phyloP scores from a whole-genome alignment of 2,888 invertebrate genomes.

The Xylota sylvarum region DNA sequence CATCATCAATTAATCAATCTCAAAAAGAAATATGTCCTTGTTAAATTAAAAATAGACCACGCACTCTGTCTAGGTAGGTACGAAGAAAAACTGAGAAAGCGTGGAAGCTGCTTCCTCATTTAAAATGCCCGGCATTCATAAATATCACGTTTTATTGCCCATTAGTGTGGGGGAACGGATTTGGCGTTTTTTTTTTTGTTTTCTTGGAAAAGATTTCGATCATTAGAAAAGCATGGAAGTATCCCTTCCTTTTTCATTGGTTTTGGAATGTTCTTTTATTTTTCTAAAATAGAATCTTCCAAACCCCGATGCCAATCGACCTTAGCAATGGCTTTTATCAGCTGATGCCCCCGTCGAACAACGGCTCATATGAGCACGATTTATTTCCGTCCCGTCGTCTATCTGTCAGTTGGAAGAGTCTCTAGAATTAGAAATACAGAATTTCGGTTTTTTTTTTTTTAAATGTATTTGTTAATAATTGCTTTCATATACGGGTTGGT shows the following conservation, averaged over 20 bases:
- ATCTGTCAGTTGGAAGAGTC: slow-evolving; percentile 21
- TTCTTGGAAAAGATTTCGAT: slow-evolving; percentile 16
- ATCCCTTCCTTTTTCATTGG: slow-evolving; percentile 23
- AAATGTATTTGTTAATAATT: slow-evolving; percentile 8
- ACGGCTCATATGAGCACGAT: neutral
- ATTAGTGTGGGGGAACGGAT: slow-evolving; percentile 31
- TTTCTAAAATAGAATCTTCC: slow-evolving; percentile 7
- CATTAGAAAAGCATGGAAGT: slow-evolving; percentile 10
- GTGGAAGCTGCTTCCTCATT: slow-evolving; percentile 30
- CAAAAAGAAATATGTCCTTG: slow-evolving; percentile 14
- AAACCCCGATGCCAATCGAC: slow-evolving; percentile 20
- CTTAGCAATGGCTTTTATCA: slow-evolving; percentile 26
- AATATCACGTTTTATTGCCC: slow-evolving; percentile 44
- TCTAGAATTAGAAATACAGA: slow-evolving; percentile 5
- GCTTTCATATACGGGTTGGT: neutral
- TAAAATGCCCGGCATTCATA: slow-evolving; percentile 26
- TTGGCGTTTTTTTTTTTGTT: neutral
- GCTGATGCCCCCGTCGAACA: slow-evolving; percentile 32
- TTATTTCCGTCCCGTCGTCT: neutral
- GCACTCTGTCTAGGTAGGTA: neutral
- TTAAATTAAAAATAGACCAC: slow-evolving; percentile 37
- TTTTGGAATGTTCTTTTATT: neutral
- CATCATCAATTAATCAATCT: slow-evolving; percentile 38
- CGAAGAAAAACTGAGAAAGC: slow-evolving; percentile 2
- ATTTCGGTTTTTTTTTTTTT: neutral